Evolutionary conservation across 2,888 invertebrate species (phyloP), one percentile per base, ranked within the genome.

Genomic region (Morpho achilles): DNA sequence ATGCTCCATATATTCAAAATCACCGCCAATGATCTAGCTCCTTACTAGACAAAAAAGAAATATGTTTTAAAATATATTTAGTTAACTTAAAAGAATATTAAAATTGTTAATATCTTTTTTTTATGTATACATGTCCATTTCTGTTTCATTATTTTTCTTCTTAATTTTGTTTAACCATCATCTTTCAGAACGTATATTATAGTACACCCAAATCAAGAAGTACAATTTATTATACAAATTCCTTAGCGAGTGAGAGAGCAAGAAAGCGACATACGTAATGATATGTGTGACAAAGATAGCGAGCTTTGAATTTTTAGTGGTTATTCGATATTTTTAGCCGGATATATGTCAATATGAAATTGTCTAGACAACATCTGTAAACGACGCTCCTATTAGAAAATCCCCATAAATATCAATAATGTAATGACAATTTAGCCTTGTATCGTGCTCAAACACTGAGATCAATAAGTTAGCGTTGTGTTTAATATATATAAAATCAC

Each of bases 1-100:
- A 72, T 82, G 86, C 72, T 79, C 87, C 75, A 85, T 82, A 76
- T 82, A 76, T 82, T 85, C 76, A 71, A 87, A 87, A 77, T 78
- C 70, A 74, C 79, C 87, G 86, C 87, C 82, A 76, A 48, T 42
- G 43, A 42, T 45, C 16, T 48, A 51, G 46, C 43, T 22, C 51
- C 54, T 52, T 51, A 46, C 7, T 41, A 54, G 52, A 53, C 8
- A 52, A 55, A 39, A 44, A 16, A 55, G 42, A 56, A 53, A 51
- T 50, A 16, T 63, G 40, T 49, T 47, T 49, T 53, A 52, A 41
- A 41, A 51, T n/a, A 43, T 23, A 47, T 47, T 9, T 3, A 23
- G 1, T n/a, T 42, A 23, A 9, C 8, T 50, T 10, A 32, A 16
- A 39, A 46, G 56, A 50, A 16, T 47, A 52, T 45, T 53, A 22